These are phyloP conservation scores for Ibidorhyncha struthersii DNA, from an alignment of 2,113 vertebrate genomes.

Conservation along the genomic window DNA sequence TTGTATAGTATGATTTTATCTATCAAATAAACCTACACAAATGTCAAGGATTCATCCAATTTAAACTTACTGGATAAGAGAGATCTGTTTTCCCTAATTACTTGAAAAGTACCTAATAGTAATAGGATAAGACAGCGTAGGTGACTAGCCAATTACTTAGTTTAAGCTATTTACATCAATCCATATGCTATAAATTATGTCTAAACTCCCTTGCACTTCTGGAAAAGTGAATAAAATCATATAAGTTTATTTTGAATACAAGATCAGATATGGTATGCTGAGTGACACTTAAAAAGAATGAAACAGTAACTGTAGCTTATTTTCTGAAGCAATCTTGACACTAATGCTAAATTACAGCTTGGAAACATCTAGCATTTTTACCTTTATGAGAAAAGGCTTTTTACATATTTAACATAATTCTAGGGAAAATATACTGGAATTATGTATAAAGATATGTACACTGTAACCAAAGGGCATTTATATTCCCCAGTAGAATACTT, in stretches of 20 bases:
- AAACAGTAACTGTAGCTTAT: conserved; percentile 73
- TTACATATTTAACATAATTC: conserved; percentile 94
- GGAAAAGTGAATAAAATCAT: conserved; percentile 72
- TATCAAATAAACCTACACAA: conserved; percentile 31
- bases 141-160: conserved; percentile 60
- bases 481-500: conserved; percentile 87
- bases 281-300: conserved; percentile 81
- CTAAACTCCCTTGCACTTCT: conserved; percentile 55
- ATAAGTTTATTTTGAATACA: conserved; percentile 71
- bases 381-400: conserved; percentile 82
- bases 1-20: conserved; percentile 43
- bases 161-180: conserved; percentile 55
- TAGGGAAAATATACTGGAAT: conserved; percentile 85
- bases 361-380: conserved; percentile 77
- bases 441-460: conserved; percentile 86
- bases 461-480: conserved; percentile 87
- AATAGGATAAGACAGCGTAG: conserved; percentile 44
- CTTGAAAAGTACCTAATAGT: conserved; percentile 30
- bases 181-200: conserved; percentile 62
- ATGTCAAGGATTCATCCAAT: conserved; percentile 40
- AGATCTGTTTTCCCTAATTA: conserved; percentile 41
- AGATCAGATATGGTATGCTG: conserved; percentile 67
- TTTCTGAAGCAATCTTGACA: conserved; percentile 80
- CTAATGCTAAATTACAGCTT: conserved; percentile 81
- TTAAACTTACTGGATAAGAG: conserved; percentile 33